phyloP scores from a whole-genome alignment of 2,888 invertebrate genomes.

The Drosophila testacea region DNA sequence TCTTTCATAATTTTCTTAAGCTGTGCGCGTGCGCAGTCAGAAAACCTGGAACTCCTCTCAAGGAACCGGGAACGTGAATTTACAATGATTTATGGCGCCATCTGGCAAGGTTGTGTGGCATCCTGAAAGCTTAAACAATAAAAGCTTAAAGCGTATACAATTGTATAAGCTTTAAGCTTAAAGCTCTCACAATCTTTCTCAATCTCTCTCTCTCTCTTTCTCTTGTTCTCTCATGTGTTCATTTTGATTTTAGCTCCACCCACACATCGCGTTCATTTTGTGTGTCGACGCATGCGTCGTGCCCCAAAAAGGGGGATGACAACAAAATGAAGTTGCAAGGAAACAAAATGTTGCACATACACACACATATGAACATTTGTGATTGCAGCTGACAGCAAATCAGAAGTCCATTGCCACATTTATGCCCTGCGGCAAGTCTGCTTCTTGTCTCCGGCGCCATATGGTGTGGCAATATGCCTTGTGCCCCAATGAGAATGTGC shows the following conservation, averaged over 20 bases:
- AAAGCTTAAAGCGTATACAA: conserved; percentile 40
- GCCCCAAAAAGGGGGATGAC: conserved; percentile 57
- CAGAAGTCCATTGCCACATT: conserved; percentile 53
- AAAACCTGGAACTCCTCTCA: background rate
- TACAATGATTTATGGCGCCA: conserved; percentile 58
- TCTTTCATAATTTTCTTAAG: conserved; percentile 82
- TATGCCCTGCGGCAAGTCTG: conserved; percentile 41
- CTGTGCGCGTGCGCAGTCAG: conserved; percentile 76
- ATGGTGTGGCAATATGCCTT: conserved; percentile 38
- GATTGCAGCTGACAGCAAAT: conserved; percentile 63
- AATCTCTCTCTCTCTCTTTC: background rate
- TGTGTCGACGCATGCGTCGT: conserved; percentile 62
- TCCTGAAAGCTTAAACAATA: conserved; percentile 41
- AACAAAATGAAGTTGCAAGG: conserved; percentile 77
- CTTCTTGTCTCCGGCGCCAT: conserved; percentile 41
- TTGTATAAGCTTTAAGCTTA: conserved; percentile 53
- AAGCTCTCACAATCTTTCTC: conserved; percentile 44
- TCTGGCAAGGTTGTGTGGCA: conserved; percentile 63
- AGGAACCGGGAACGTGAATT: conserved; percentile 28
- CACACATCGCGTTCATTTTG: conserved; percentile 75
- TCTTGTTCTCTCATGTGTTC: conserved; percentile 39
- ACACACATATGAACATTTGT: background rate
- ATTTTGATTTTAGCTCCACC: conserved; percentile 73
- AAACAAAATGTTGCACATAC: conserved; percentile 28
- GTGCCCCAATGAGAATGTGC: conserved; percentile 71